Base-by-base conservation (phyloP, 2,888 invertebrate genomes). In the Limnephilus lunatus region DNA sequence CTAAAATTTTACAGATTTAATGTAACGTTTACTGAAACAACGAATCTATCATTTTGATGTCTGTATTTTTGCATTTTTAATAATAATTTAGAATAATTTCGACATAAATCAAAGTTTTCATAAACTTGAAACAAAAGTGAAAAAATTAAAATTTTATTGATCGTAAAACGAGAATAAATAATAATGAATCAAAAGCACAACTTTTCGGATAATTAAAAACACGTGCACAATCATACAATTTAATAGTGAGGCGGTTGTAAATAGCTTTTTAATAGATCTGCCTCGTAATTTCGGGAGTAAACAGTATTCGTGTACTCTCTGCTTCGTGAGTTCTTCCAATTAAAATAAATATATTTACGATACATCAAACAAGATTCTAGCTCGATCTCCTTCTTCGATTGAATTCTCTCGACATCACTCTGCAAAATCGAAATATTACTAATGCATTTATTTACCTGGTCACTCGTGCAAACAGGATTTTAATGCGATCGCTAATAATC, bases 121-220 rank as follows among this genome's bases (percentile, higher is more conserved):
- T n/a, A 68, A n/a, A 68, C 68, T 68, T 68, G 1, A 68, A 68
- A 68, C n/a, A 68, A 68, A 68, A 68, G 85, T 85, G 31, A 31
- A 80, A 80, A 14, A 80, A 80, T 81, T 89, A 81, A 89, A 89
- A 89, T 89, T 68, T 89, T 89, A 89, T 89, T 80, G 88, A 81
- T 80, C 80, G 80, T 89, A 89, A 86, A 88, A 89, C 35, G n/a
- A 81, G 32, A 89, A 89, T 81, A 30, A 88, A 86, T 39, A 39
- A 39, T 86, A 44, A 86, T 48, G 86, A 44, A 86, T 86, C 25
- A 68, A n/a, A 68, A 68, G 82, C 32, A 31, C 15, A 82, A 32
- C 30, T 68, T 68, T 68, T 9, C 2, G 9, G 25, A 68, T n/a
- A 68, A 68, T 68, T 85, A 39, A 85, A 85, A 85, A 85, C 82